Evolutionary conservation across 2,113 vertebrate genomes (phyloP).

Genomic region (Neoarius graeffei): DNA sequence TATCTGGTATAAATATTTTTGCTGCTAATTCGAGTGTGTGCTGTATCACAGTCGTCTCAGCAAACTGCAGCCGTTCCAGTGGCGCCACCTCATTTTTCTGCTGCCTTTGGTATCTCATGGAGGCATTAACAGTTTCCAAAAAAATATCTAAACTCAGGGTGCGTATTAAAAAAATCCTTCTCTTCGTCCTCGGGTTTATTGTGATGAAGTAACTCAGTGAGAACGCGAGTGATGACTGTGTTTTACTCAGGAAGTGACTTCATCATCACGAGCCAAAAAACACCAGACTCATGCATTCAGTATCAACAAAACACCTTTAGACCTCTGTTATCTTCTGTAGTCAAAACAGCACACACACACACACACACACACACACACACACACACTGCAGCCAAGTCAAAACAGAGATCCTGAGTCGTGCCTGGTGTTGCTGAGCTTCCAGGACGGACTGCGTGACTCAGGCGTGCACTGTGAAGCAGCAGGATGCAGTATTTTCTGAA

Average conservation of each 20-base stretch:
- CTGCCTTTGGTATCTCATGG: not conserved
- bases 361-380: not conserved
- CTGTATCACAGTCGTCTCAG: not conserved
- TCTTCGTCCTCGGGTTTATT: not conserved
- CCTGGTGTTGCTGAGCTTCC: not conserved
- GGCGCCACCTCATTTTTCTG: not conserved
- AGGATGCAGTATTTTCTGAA: not conserved
- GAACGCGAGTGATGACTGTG: not conserved
- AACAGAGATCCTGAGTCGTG: not conserved
- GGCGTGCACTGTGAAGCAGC: not conserved
- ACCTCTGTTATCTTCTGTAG: not conserved
- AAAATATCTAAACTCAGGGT: not conserved
- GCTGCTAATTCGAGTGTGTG: not conserved
- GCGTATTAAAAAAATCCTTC: not conserved
- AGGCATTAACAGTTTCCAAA: not conserved
- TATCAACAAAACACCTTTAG: not conserved
- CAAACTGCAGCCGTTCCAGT: not conserved
- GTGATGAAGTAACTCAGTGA: not conserved
- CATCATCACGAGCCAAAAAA: not conserved
- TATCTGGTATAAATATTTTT: not conserved
- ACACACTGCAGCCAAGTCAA: not conserved
- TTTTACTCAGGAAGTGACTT: not conserved
- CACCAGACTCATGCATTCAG: not conserved
- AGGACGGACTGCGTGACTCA: not conserved
- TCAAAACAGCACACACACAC: constrained; percentile 16